Evolutionary conservation across 2,113 vertebrate genomes (phyloP).

Genomic region (Pristiophorus japonicus): DNA sequence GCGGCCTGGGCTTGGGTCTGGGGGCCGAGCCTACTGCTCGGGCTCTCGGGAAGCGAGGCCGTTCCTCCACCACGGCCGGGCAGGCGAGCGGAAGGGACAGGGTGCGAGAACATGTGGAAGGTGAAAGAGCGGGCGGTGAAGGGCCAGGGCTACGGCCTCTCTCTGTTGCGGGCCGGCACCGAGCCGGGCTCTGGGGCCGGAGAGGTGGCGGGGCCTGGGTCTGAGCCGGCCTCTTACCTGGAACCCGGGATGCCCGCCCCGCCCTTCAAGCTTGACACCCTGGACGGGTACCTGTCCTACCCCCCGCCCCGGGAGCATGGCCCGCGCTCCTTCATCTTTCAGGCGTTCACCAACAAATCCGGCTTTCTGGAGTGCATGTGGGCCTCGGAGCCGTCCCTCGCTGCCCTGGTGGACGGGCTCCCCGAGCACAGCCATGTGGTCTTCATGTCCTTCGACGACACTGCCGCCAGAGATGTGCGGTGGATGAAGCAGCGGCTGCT

Average conservation of each 20-base stretch:
- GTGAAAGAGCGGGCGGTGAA: background rate
- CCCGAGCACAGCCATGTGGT: constrained; percentile 52
- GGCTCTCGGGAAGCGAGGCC: background rate
- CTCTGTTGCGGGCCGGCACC: background rate
- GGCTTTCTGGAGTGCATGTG: constrained; percentile 64
- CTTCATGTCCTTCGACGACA: constrained; percentile 62
- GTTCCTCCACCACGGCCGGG: background rate
- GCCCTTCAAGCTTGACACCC: constrained; percentile 53
- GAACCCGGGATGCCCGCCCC: constrained; percentile 55
- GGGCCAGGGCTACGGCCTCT: background rate
- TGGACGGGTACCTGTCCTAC: constrained; percentile 58
- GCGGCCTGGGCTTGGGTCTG: background rate
- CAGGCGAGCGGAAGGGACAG: background rate
- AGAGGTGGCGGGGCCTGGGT: background rate
- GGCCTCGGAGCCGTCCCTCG: constrained; percentile 53
- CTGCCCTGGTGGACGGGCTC: constrained; percentile 49
- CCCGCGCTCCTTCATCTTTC: constrained; percentile 50
- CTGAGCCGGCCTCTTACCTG: constrained; percentile 36
- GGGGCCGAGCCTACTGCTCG: background rate
- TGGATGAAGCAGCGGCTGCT: constrained; percentile 64
- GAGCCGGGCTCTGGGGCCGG: background rate
- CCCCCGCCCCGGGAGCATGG: background rate
- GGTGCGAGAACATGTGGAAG: background rate
- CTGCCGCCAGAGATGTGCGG: constrained; percentile 49
- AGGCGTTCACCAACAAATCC: constrained; percentile 65